Evolutionary conservation across 2,113 vertebrate species (phyloP), one percentile per base, ranked within the genome.

Genomic region (Tachysurus fulvidraco): DNA sequence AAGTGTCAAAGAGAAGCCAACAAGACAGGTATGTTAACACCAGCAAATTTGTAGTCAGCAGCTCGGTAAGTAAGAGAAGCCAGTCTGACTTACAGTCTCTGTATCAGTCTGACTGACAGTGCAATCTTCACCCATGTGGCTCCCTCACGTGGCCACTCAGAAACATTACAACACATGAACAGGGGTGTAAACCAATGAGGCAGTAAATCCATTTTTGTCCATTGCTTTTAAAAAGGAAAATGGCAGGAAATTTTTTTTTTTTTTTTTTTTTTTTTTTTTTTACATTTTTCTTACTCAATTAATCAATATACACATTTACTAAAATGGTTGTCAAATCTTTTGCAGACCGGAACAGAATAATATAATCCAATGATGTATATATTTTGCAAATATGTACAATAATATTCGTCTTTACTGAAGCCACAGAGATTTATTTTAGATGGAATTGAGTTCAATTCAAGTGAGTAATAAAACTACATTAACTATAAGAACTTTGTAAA

Each of bases 81-180:
- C 6, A 44, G 36, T 36, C 36, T 36, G 36, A 36, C 36, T 36
- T n/a, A n/a, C n/a, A n/a, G 84, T 57, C 28, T 54, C 46, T 44
- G 76, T 10, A 55, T 73, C 62, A 55, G 83, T 44, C 87, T 81
- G 16, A 0, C 69, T 78, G n/a, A 17, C 21, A 71, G 71, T 81
- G 60, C 25, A 14, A 92, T 94, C 90, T 52, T 92, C 86, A 92
- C 91, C 83, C 92, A 85, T 93, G 88, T 93, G 92, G 91, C 94
- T 90, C 94, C 93, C 92, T 91, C 94, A 88, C 92, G 92, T 95
- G 95, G 93, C 23, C 1, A 50, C 0, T 82, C 14, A 9, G 9
- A 2, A 65, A 14, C 84, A 91, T 87, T 83, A 83, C 86, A 83
- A 46, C 4, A 67, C n/a, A 64, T 86, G 71, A 41, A 23, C 55